Base-by-base conservation (phyloP, 2,113 vertebrate genomes). In the Mobula birostris region DNA sequence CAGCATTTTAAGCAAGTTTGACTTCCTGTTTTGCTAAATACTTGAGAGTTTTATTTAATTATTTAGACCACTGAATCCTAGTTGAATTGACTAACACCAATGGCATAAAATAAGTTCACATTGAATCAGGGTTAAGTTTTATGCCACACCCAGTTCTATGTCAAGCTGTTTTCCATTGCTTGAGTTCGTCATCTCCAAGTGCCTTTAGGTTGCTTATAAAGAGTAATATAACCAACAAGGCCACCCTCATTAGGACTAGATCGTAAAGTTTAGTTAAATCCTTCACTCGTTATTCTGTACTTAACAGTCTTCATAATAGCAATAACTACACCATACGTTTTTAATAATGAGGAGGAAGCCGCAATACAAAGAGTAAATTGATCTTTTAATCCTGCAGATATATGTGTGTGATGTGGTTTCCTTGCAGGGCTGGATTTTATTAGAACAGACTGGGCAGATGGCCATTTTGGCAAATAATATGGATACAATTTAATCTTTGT, bases 291-390 rank as follows among this genome's bases (percentile, higher is more conserved):
- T 88, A 63, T 27, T 63, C 24, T 88, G 29, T 63, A 66, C 61
- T 90, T 63, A 90, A 90, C 61, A 56, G 12, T 76, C n/a, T 93
- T 48, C 70, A 21, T 93, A 74, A 93, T 56, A 76, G 72, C 74
- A 29, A 21, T 36, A 48, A 56, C 40, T 27, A 19, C 68, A 74
- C 91, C 66, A 93, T 93, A 72, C 21, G 91, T 74, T 93, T 93
- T 56, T 93, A 93, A 72, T 93, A 93, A 93, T 74, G 91, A 12
- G 72, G 70, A 93, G 91, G 91, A 93, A 93, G 66, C 36, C 24
- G 40, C 91, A 74, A 76, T 93, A 93, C 70, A 93, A 93, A 93
- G 91, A 56, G 91, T 93, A 93, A 93, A 74, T 74, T 93, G 91
- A 56, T 74, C 91, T 93, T 93, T 93, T 72, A 76, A 93, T 93